Conservation (phyloP, 1,140 invertebrate species). For the Drosophila azteca region DNA sequence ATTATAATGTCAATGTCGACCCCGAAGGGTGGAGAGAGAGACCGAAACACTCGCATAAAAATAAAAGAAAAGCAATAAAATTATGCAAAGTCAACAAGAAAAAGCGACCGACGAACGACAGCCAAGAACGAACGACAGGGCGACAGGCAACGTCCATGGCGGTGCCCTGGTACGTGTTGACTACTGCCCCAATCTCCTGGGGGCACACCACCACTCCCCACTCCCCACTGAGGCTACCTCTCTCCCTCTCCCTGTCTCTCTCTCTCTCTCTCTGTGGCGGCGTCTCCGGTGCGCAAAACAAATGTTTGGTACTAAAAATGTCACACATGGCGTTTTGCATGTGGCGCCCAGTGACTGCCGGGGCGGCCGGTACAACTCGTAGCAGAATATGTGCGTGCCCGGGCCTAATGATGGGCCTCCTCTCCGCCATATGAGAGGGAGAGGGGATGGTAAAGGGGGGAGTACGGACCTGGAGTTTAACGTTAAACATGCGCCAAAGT, state of each 20-base stretch:
- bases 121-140: conserved; percentile 36
- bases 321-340: conserved; percentile 80
- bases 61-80: conserved; percentile 82
- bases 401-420: conserved; percentile 68
- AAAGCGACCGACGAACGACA: conserved; percentile 63
- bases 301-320: conserved; percentile 82
- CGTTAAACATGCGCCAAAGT: conserved; percentile 77
- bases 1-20: conserved; percentile 79
- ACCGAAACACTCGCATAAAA: conserved; percentile 67
- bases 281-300: conserved; percentile 66
- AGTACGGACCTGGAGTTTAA: conserved; percentile 35
- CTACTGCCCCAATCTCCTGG: conserved; percentile 8
- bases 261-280: conserved; percentile 1
- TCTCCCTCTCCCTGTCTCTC: not conserved
- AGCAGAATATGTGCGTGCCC: conserved; percentile 66
- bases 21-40: not conserved
- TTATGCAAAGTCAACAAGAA: conserved; percentile 82
- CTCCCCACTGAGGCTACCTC: not conserved
- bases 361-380: conserved; percentile 1
- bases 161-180: conserved; percentile 73
- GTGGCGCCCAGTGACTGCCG: conserved; percentile 39
- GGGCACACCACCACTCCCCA: not conserved
- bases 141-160: conserved; percentile 29
- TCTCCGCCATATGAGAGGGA: conserved; percentile 1
- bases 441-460: not conserved